phyloP scores from a whole-genome alignment of 2,797 vertebrate genomes.

The Serranus cabrilla region DNA sequence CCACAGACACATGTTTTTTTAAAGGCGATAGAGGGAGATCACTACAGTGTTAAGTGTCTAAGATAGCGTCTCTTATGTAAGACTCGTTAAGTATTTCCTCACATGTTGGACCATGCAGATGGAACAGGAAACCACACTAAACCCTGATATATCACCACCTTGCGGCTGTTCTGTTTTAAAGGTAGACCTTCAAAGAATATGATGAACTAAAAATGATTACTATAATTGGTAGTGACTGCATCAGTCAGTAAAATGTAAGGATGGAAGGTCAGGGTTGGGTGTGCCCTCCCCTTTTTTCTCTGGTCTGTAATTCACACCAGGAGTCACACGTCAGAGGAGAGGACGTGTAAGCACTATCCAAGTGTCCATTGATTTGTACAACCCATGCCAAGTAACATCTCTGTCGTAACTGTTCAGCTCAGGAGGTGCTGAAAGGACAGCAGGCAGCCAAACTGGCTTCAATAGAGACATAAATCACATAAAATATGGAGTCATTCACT shows the following conservation, averaged over 20 bases:
- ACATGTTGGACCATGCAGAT: slow-evolving; percentile 12
- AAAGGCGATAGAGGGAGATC: slow-evolving; percentile 5
- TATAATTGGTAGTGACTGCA: neutral
- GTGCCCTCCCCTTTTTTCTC: neutral
- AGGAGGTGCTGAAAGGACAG: slow-evolving; percentile 9
- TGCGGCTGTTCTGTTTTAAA: neutral
- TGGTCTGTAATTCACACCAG: slow-evolving; percentile 28
- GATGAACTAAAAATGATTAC: neutral
- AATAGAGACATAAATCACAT: neutral
- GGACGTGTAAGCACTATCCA: neutral
- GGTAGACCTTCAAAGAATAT: neutral
- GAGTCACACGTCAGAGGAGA: neutral
- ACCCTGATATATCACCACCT: neutral
- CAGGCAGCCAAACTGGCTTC: neutral
- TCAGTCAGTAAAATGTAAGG: neutral
- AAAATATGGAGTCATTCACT: no score
- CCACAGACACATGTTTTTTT: neutral
- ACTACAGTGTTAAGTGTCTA: slow-evolving; percentile 1
- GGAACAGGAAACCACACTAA: neutral
- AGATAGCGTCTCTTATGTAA: slow-evolving; percentile 23
- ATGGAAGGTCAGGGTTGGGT: neutral
- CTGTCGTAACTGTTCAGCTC: neutral
- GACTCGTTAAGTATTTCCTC: slow-evolving; percentile 16
- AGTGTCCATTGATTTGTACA: slow-evolving; percentile 1
- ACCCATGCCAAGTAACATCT: neutral